Percentiles rank a stretch among this genome's conserved stretches.
These are phyloP conservation scores for Drosophila anomalata DNA, from an alignment of 2,888 invertebrate species.

Conservation along the genomic window DNA sequence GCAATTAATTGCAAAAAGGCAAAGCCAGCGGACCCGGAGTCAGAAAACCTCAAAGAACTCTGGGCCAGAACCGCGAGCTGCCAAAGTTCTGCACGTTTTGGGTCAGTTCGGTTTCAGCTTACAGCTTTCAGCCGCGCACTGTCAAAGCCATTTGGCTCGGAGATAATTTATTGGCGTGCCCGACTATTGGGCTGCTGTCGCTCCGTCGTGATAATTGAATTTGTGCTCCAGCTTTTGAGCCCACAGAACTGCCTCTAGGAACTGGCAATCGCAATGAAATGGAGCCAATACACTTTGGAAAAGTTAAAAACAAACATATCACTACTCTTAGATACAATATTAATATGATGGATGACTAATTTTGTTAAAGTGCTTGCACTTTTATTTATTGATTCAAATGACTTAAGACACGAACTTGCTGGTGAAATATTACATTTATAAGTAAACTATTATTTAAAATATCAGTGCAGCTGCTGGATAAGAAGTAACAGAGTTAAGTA, in stretches of 20 bases:
- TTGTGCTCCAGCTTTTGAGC: slow-evolving; percentile 60
- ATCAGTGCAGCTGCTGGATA: slow-evolving; percentile 69
- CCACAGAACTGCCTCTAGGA: background rate
- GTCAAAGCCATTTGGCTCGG: slow-evolving; percentile 75
- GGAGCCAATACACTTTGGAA: slow-evolving; percentile 17
- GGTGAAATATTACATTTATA: too few species aligned
- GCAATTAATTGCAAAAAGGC: slow-evolving; percentile 69
- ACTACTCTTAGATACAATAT: background rate
- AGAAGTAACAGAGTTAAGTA: slow-evolving; percentile 71
- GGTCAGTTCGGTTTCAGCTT: slow-evolving; percentile 55
- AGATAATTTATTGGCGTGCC: slow-evolving; percentile 77
- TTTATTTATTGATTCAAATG: background rate
- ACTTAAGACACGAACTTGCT: slow-evolving; percentile 24
- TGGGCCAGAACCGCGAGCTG: slow-evolving; percentile 32
- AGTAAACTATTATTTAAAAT: background rate
- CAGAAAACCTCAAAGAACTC: slow-evolving; percentile 46
- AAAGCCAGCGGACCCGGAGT: slow-evolving; percentile 37
- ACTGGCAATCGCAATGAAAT: background rate
- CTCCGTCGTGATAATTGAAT: slow-evolving; percentile 78
- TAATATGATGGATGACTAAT: too few species aligned
- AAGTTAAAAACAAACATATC: background rate
- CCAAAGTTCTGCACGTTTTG: slow-evolving; percentile 64
- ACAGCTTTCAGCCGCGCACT: slow-evolving; percentile 53
- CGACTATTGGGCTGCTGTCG: slow-evolving; percentile 58
- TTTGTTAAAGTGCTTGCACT: too few species aligned